Conservation (phyloP, 1,140 invertebrate species). For the Pseudomyrmex dendroicus region DNA sequence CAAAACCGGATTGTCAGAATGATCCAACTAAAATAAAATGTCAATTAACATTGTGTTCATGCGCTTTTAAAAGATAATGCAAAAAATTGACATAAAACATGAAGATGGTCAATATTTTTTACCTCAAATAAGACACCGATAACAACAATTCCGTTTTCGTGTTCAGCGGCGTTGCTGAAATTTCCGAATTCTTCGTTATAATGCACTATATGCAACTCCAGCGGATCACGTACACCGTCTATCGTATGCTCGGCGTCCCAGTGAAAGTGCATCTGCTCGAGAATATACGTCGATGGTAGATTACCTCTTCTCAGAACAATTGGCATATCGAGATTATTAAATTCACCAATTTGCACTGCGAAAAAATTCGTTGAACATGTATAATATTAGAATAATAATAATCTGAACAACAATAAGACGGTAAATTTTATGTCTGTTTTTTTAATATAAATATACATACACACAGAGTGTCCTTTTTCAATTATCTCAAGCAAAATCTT, state of each 20-base stretch:
- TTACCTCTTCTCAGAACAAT: conserved; percentile 84
- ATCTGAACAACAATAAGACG: not conserved
- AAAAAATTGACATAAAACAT: not conserved
- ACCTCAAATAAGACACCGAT: conserved; percentile 90
- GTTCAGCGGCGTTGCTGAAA: conserved; percentile 85
- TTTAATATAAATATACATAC: too few relatives aligned
- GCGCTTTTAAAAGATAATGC: conserved; percentile 11
- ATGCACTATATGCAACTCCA: conserved; percentile 91
- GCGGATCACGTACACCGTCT: conserved; percentile 85
- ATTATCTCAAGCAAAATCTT: too few relatives aligned
- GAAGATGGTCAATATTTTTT: conserved; percentile 35
- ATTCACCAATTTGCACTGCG: conserved; percentile 80
- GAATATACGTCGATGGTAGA: conserved; percentile 85
- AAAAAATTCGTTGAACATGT: not conserved
- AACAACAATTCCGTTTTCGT: conserved; percentile 89
- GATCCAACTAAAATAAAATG: conserved; percentile 77
- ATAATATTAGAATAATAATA: not conserved
- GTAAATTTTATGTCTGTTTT: too few relatives aligned
- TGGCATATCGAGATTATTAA: conserved; percentile 61
- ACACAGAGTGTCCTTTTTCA: too few relatives aligned
- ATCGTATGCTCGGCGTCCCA: conserved; percentile 92
- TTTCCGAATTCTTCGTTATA: conserved; percentile 87
- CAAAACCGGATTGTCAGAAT: conserved; percentile 84
- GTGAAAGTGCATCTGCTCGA: conserved; percentile 91
- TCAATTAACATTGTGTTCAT: not conserved